Evolutionary conservation across 2,888 invertebrate genomes (phyloP).

Genomic region (Lasius platythorax): DNA sequence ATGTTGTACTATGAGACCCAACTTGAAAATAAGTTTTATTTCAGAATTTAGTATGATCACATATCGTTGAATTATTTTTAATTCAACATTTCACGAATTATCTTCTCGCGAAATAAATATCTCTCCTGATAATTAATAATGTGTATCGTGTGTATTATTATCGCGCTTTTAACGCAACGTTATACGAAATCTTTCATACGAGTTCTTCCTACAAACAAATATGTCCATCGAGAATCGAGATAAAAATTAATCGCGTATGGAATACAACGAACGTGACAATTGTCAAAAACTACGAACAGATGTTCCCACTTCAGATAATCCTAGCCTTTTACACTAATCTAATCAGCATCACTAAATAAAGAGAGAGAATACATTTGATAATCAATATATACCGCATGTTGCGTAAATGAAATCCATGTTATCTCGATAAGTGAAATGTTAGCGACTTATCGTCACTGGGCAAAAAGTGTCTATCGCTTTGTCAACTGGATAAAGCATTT

Average conservation of each 20-base stretch:
- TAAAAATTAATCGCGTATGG: constrained; percentile 62
- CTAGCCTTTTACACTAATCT: constrained; percentile 83
- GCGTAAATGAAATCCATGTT: constrained; percentile 57
- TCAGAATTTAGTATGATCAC: neutral
- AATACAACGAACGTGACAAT: constrained; percentile 7
- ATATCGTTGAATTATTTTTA: constrained; percentile 2
- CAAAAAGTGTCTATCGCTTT: neutral
- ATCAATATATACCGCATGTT: constrained; percentile 74
- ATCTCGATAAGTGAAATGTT: constrained; percentile 47
- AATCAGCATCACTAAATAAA: constrained; percentile 83
- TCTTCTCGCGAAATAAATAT: neutral
- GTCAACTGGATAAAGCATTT: neutral
- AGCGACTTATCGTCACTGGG: constrained; percentile 7
- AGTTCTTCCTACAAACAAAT: constrained; percentile 35
- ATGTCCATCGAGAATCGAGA: constrained; percentile 48
- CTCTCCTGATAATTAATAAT: neutral
- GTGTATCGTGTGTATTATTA: neutral
- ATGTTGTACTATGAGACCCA: neutral
- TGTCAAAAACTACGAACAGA: constrained; percentile 76
- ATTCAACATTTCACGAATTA: neutral
- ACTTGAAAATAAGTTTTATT: constrained; percentile 1
- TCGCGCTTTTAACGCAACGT: neutral
- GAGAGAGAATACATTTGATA: constrained; percentile 78
- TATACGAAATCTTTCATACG: neutral
- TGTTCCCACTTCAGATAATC: constrained; percentile 83